A percentile compares a stretch with the other conserved stretches of the same genome.
Evolutionary conservation across 2,797 vertebrate species (phyloP).

Genomic region (Pseudomugil tenellus): DNA sequence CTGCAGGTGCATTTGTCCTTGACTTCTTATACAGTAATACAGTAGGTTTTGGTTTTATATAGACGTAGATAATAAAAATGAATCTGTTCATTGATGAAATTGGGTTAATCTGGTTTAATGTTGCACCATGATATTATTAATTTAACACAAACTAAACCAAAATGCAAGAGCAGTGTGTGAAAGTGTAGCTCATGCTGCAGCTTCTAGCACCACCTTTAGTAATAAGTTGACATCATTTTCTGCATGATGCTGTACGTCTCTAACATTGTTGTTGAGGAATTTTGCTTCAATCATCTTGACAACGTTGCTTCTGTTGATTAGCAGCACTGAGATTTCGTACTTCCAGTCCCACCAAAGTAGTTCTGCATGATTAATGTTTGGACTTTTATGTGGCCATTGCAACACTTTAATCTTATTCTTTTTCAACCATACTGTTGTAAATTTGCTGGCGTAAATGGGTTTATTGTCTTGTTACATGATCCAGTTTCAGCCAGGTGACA

Average conservation of each 20-base stretch:
- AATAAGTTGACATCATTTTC: neutral
- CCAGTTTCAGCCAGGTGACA: neutral
- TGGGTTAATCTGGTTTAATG: no score
- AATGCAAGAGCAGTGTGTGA: neutral
- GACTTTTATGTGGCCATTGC: neutral
- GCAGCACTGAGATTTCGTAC: no score
- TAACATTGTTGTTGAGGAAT: neutral
- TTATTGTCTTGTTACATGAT: neutral
- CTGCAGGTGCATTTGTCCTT: slow-evolving; percentile 24
- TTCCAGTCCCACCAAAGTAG: no score
- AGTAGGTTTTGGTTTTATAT: neutral
- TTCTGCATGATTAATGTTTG: no score
- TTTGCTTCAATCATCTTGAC: neutral
- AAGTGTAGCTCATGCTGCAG: neutral
- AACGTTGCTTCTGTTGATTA: no score
- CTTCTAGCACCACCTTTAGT: neutral
- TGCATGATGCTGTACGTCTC: neutral
- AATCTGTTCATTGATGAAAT: neutral
- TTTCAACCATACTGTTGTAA: neutral
- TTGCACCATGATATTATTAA: neutral
- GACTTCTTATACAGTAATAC: slow-evolving; percentile 13
- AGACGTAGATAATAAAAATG: neutral
- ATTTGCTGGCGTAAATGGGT: neutral
- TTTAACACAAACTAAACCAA: neutral
- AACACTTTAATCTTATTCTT: neutral